A percentile compares a stretch with the other conserved stretches of the same genome.
Conservation (phyloP, 2,113 vertebrate species). For the Trogon surrucura region DNA sequence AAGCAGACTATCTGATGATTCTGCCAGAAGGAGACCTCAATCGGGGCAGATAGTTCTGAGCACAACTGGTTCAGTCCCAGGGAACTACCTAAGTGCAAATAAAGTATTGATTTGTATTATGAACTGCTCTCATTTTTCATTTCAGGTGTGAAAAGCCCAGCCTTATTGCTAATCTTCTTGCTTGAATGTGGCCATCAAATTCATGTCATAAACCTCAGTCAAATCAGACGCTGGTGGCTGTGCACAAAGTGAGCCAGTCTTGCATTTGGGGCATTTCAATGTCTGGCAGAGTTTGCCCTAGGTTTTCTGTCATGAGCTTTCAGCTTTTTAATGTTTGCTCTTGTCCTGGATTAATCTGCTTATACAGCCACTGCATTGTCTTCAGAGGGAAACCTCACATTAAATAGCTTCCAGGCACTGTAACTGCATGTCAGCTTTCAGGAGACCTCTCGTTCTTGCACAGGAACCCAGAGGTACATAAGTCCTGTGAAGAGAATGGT, state of each 20-base stretch:
- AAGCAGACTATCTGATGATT: background rate
- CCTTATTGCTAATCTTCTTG: background rate
- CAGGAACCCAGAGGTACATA: background rate
- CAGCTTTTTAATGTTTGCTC: background rate
- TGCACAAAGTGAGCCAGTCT: background rate
- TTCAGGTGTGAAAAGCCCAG: background rate
- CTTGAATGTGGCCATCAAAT: background rate
- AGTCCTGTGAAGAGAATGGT: fast-evolving
- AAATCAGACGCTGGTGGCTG: background rate
- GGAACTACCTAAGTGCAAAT: background rate
- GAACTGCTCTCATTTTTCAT: background rate
- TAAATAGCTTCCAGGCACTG: background rate
- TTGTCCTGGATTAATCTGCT: background rate
- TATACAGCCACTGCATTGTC: background rate
- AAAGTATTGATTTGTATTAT: background rate
- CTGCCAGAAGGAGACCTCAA: background rate
- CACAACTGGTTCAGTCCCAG: background rate
- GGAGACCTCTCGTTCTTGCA: background rate
- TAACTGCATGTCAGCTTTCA: background rate
- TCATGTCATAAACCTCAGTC: background rate
- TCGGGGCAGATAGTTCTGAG: background rate
- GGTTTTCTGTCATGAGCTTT: background rate
- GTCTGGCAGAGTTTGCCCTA: background rate
- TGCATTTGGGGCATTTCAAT: background rate
- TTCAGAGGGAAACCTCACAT: background rate